These are phyloP conservation scores for Lissonota sp. DNA, from an alignment of 2,888 invertebrate species.

Conservation along the genomic window DNA sequence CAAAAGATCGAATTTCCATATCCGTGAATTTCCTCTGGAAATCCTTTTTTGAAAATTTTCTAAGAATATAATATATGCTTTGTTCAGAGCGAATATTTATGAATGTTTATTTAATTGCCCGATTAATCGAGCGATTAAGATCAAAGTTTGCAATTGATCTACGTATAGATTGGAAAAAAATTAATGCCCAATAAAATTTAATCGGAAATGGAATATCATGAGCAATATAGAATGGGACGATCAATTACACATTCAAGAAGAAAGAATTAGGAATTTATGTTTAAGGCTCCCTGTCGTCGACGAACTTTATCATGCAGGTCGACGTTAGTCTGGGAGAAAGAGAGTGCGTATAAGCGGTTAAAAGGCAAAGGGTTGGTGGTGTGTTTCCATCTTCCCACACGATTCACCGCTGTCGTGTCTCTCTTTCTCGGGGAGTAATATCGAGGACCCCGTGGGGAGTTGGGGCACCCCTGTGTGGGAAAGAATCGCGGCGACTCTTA, in stretches of 20 bases:
- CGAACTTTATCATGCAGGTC: conserved; percentile 2
- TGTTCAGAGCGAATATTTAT: too few species aligned
- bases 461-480: conserved; percentile 53
- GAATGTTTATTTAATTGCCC: too few species aligned
- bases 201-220: not conserved
- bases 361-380: conserved; percentile 56
- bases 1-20: too few species aligned
- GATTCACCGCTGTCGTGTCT: conserved; percentile 62
- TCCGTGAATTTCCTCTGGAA: too few species aligned
- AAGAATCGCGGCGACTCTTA: conserved; percentile 43
- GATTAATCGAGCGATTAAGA: too few species aligned
- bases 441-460: conserved; percentile 12
- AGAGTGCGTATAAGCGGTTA: conserved; percentile 42
- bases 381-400: conserved; percentile 63
- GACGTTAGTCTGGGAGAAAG: not conserved
- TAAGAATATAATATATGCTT: too few species aligned
- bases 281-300: not conserved
- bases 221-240: conserved; percentile 1
- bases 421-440: conserved; percentile 43
- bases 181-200: not conserved
- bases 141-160: too few species aligned
- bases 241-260: conserved; percentile 1
- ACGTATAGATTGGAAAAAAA: too few species aligned
- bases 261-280: not conserved
- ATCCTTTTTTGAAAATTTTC: too few species aligned